Evolutionary conservation across 2,113 vertebrate genomes (phyloP).

Genomic region (Bothrops jararaca): DNA sequence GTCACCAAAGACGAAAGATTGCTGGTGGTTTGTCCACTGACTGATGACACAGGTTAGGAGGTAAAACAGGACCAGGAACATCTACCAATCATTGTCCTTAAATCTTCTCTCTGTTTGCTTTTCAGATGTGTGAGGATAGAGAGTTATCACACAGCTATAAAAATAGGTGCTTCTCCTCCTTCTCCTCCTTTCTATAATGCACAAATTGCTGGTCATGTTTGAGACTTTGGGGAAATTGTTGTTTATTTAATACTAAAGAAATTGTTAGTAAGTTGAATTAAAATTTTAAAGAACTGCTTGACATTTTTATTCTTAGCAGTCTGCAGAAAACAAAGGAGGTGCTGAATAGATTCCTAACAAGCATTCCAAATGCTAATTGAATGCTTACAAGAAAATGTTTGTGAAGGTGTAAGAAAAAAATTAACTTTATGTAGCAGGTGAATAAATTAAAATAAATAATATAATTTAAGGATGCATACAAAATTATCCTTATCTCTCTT

Average conservation of each 20-base stretch:
- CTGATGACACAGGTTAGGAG: not conserved
- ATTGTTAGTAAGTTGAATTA: slow-evolving; percentile 7
- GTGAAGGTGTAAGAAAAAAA: not conserved
- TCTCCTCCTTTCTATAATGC: not conserved
- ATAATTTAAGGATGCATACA: not conserved
- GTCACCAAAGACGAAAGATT: not conserved
- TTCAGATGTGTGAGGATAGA: not conserved
- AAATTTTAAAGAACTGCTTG: slow-evolving; percentile 22
- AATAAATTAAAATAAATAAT: not conserved
- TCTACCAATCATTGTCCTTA: not conserved
- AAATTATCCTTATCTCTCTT: not conserved
- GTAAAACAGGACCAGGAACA: not conserved
- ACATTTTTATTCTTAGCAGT: slow-evolving; percentile 3
- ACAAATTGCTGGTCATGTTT: not conserved
- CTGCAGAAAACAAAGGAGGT: not conserved
- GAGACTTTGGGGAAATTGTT: not conserved
- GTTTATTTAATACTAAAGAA: not conserved
- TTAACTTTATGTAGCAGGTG: slow-evolving; percentile 18
- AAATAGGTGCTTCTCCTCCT: not conserved
- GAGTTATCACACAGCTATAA: not conserved
- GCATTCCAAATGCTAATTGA: slow-evolving; percentile 14
- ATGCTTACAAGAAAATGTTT: not conserved
- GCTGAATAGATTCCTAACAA: slow-evolving; percentile 17
- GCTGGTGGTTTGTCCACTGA: not conserved
- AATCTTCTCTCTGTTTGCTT: not conserved